Evolutionary conservation across 1,140 invertebrate species (phyloP), one percentile per base, ranked within the genome.

Genomic region (Acarapis woodi): DNA sequence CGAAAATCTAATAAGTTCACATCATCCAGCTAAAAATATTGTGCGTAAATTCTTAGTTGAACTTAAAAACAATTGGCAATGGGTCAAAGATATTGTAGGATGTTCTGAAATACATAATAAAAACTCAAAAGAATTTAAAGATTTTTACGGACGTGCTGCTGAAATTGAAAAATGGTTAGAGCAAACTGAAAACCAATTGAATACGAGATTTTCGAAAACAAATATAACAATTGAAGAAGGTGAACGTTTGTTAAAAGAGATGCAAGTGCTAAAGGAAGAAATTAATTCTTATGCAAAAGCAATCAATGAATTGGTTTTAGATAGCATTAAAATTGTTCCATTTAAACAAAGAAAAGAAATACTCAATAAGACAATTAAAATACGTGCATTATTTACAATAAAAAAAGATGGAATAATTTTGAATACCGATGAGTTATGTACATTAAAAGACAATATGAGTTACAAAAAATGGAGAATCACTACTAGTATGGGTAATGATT

Each of bases 1-100:
- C 8, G 85, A 94, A 51, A 70, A 73, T 15, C 54, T 96, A 31
- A 67, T 94, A 10, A 65, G 87, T 8, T 82, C 93, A 52, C 77
- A 85, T 46, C 88, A 97, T 57, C 83, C 85, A 1, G 87, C 83
- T 9, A 68, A 72, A 6, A 85, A 88, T 55, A 82, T 76, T 20
- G 87, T 97, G 47, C 85, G 96, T 48, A 55, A 59, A 43, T 42
- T 42, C 12, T 29, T 46, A 29, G 71, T 77, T 33, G 78, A 78
- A 22, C 77, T 97, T 71, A 82, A 94, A 56, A 79, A 74, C 2
- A 83, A 93, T 54, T 96, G 88, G 85, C 77, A 83, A n/a, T 94
- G 85, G 85, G 60, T 97, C 0, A 58, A 94, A 2, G 82, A 94
- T 49, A 58, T 97, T 9, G 87, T 79, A 0, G 64, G 82, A n/a